A percentile compares a stretch with the other conserved stretches of the same genome.
Conservation (phyloP, 2,888 invertebrate species). For the Apodemia zela region DNA sequence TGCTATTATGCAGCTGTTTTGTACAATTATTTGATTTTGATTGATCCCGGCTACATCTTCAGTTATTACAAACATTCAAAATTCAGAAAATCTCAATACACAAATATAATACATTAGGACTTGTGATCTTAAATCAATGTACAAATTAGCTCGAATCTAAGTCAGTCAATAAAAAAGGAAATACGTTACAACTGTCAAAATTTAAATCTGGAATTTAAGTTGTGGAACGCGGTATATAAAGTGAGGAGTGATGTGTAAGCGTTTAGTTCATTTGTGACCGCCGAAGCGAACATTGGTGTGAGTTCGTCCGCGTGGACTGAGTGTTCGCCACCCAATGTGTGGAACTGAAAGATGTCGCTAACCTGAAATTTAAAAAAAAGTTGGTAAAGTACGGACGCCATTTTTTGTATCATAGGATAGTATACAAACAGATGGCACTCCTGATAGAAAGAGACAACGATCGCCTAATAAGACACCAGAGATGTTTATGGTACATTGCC, state of each 20-base stretch:
- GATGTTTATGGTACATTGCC: no score
- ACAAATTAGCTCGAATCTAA: conserved; percentile 4
- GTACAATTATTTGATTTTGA: no score
- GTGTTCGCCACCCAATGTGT: conserved; percentile 82
- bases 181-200: conserved; percentile 22
- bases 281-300: conserved; percentile 58
- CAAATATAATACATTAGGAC: conserved; percentile 13
- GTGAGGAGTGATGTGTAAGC: conserved; percentile 36
- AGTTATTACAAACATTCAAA: conserved; percentile 6
- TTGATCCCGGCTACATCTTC: neutral
- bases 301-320: conserved; percentile 68
- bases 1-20: no score
- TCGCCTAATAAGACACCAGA: no score
- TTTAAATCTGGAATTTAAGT: conserved; percentile 22
- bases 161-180: conserved; percentile 13
- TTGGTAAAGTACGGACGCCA: no score
- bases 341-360: conserved; percentile 87
- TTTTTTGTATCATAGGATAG: no score
- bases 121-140: conserved; percentile 13
- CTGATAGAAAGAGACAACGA: no score
- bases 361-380: conserved; percentile 62
- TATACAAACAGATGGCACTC: no score
- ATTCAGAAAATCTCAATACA: conserved; percentile 9
- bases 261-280: conserved; percentile 39
- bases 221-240: conserved; percentile 41